Evolutionary conservation across 1,140 invertebrate species (phyloP), one percentile per base, ranked within the genome.

Genomic region (Carposina sasakii): DNA sequence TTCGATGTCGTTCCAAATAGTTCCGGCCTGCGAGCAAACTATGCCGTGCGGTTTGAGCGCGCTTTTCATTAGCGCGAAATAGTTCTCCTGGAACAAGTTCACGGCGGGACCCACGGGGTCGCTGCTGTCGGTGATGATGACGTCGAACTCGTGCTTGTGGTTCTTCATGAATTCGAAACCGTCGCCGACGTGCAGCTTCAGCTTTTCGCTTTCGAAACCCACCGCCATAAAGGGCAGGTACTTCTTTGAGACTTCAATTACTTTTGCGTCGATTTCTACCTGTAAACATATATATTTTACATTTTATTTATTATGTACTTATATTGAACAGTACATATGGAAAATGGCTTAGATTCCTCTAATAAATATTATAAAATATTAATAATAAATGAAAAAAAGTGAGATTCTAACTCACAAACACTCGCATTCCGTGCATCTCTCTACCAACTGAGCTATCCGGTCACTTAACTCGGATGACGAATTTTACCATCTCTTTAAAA

Each of bases 51-150:
- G 90, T 73, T 88, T 91, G 3, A 99, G 81, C 0, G 96, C 95
- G 39, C 89, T 88, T 56, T 91, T 93, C 87, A 99, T 91, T 9
- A 98, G 73, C 48, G 91, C 85, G 76, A 98, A 99, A 62, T 99
- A 99, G 33, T 90, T 90, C 67, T 95, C 91, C 71, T 96, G 88
- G 57, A 93, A 94, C 0, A 94, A 66, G 48, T 85, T 89, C 17
- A 89, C 88, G 0, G 92, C 92, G 1, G 93, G 92, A 9, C 93
- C 98, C 28, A 98, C 88, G 12, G 97, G 98, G 87, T 99, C 98
- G 22, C 96, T 98, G 34, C 96, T 98, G 74, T 99, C 98, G 0
- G 98, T 99, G 24, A 99, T 98, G 44, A 99, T 98, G 19, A 99
- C 93, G 86, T 99, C 98, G 84, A 97, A 99, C 83, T 95, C 90